Percentiles rank a stretch among this genome's conserved stretches.
These are phyloP conservation scores for Anomalospiza imberbis DNA, from an alignment of 2,797 vertebrate species.

Conservation along the genomic window DNA sequence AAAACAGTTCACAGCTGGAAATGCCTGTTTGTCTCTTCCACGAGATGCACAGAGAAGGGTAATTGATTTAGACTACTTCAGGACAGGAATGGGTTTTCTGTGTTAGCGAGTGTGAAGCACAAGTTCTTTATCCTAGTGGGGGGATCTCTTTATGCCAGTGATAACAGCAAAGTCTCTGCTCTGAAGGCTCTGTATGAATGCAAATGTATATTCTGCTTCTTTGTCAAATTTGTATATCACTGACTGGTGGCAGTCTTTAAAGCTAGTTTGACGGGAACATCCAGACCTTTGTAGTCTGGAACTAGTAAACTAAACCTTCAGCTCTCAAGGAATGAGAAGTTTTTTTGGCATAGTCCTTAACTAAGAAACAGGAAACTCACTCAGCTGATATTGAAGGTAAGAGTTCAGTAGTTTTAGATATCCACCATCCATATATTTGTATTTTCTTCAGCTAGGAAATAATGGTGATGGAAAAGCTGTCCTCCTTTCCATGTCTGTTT, in stretches of 20 bases:
- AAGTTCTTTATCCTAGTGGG: not conserved
- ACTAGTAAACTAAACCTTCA: not conserved
- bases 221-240: not conserved
- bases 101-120: not conserved
- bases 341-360: not conserved
- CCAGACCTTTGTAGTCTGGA: not conserved
- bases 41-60: not conserved
- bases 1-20: conserved; percentile 52
- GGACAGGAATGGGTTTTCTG: not conserved
- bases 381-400: not conserved
- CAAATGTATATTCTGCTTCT: not conserved
- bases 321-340: not conserved
- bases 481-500: not conserved
- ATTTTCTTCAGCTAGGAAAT: not conserved
- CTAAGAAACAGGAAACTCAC: not conserved
- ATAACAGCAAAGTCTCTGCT: not conserved
- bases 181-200: not conserved
- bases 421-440: not conserved
- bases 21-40: conserved; percentile 39
- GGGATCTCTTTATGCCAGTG: not conserved
- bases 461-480: not conserved
- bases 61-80: conserved; percentile 49
- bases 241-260: not conserved
- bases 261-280: not conserved
- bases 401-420: not conserved